Conservation (phyloP, 2,113 vertebrate genomes). For the Nibea coibor region DNA sequence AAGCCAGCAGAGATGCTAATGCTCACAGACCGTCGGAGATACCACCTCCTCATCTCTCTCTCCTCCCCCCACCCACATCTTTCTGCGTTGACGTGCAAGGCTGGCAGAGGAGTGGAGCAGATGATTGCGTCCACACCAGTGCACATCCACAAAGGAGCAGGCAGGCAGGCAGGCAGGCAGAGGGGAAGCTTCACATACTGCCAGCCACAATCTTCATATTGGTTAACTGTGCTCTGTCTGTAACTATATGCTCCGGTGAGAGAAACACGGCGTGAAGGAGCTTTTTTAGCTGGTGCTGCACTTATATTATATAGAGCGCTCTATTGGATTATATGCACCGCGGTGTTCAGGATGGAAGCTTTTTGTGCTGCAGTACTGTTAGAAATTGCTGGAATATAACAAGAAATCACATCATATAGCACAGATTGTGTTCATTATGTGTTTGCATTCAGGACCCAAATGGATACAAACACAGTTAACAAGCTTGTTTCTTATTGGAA, state of each 20-base stretch:
- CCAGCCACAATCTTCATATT: constrained; percentile 45
- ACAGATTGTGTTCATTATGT: neutral
- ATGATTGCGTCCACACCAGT: constrained; percentile 77
- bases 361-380: neutral
- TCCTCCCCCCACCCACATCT: neutral
- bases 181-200: constrained; percentile 53
- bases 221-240: constrained; percentile 38
- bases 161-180: constrained; percentile 46
- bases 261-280: neutral
- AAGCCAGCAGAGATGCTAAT: constrained; percentile 21
- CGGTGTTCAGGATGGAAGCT: neutral
- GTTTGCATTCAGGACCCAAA: neutral
- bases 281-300: neutral
- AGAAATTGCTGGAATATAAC: neutral
- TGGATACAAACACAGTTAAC: neutral
- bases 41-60: neutral
- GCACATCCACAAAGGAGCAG: constrained; percentile 79
- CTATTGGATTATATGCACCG: neutral
- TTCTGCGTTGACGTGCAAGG: constrained; percentile 44
- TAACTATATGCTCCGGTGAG: neutral
- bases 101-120: constrained; percentile 60
- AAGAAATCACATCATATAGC: neutral
- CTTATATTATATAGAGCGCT: neutral
- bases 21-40: constrained; percentile 21
- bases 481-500: neutral